Evolutionary conservation across 2,113 vertebrate genomes (phyloP).

Genomic region (Cyphomyrus plagiostoma): DNA sequence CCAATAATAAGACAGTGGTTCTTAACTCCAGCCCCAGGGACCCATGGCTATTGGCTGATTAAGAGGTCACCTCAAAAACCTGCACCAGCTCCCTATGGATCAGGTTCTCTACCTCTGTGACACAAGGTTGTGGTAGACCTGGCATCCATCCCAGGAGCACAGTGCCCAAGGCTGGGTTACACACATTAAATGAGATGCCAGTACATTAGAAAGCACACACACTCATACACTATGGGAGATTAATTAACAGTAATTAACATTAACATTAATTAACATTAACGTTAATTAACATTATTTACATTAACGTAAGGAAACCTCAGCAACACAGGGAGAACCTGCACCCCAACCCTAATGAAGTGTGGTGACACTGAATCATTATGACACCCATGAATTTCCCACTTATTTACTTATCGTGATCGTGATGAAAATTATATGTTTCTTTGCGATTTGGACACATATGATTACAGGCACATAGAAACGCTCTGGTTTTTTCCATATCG

Average conservation of each 20-base stretch:
- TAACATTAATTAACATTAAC: background rate
- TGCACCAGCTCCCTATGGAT: too few species aligned
- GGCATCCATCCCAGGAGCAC: background rate
- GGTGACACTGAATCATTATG: background rate
- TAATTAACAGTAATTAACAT: background rate
- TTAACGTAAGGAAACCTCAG: background rate
- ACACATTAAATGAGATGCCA: background rate
- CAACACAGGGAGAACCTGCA: background rate
- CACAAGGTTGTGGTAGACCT: background rate
- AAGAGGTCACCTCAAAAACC: too few species aligned
- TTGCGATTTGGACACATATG: background rate
- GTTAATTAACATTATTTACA: background rate
- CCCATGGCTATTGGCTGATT: too few species aligned
- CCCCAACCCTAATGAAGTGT: background rate
- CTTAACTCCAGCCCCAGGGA: too few species aligned
- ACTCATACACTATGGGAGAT: background rate
- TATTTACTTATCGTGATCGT: background rate
- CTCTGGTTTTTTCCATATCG: background rate
- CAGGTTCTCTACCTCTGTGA: too few species aligned
- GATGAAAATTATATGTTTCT: background rate
- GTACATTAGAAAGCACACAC: background rate
- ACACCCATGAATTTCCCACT: background rate
- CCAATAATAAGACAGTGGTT: too few species aligned
- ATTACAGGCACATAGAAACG: background rate
- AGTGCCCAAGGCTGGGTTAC: background rate